These are phyloP conservation scores for Loriculus beryllinus DNA, from an alignment of 2,797 vertebrate species.

Conservation along the genomic window DNA sequence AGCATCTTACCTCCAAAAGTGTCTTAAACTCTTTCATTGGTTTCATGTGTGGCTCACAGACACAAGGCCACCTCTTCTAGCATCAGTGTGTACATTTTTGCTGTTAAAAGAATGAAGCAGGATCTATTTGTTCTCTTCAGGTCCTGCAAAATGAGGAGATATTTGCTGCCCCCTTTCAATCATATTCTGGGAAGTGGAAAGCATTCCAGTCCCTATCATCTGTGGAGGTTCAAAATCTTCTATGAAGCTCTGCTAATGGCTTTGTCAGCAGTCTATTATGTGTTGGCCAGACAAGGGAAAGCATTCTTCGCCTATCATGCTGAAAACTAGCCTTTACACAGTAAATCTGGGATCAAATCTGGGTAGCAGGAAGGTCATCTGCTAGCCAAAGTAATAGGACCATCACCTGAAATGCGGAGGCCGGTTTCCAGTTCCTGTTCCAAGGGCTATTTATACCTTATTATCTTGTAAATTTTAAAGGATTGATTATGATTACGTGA, in stretches of 20 bases:
- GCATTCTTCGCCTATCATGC: background rate
- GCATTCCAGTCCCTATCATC: background rate
- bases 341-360: background rate
- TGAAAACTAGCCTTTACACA: background rate
- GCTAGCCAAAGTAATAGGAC: background rate
- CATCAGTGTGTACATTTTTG: background rate
- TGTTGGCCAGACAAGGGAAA: background rate
- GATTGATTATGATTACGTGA: background rate
- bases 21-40: background rate
- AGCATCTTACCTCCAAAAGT: background rate
- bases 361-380: constrained; percentile 3
- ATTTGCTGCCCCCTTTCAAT: background rate
- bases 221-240: background rate
- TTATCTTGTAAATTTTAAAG: background rate
- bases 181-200: background rate
- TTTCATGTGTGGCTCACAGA: background rate
- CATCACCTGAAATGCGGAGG: background rate
- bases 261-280: constrained; percentile 54
- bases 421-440: constrained; percentile 47
- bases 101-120: background rate
- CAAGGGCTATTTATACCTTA: constrained; percentile 31
- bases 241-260: background rate
- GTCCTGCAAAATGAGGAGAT: background rate
- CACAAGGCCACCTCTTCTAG: background rate
- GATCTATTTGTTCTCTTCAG: background rate